Evolutionary conservation across 2,888 invertebrate genomes (phyloP).

Genomic region (Priocnemis perturbator): DNA sequence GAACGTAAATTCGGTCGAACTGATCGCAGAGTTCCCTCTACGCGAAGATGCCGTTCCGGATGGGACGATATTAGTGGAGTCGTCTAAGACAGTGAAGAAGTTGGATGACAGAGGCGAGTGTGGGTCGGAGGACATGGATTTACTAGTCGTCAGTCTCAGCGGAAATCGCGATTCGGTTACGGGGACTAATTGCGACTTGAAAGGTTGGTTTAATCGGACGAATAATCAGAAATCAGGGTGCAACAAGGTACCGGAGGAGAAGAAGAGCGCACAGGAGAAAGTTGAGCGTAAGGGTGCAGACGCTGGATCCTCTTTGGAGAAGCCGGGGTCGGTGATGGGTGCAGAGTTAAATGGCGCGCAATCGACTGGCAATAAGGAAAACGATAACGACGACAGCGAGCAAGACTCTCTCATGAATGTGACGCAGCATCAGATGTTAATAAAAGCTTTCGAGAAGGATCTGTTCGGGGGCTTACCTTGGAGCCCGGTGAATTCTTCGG

Average conservation of each 20-base stretch:
- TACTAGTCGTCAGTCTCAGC: no score
- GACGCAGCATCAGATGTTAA: slow-evolving; percentile 53
- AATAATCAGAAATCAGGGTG: slow-evolving; percentile 29
- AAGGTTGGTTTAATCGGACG: no score
- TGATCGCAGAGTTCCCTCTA: not conserved
- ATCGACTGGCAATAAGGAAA: not conserved
- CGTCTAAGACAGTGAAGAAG: no score
- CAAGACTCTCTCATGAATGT: slow-evolving; percentile 55
- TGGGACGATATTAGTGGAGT: no score
- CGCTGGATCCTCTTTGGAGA: not conserved
- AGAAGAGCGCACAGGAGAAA: no score
- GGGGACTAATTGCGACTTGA: no score
- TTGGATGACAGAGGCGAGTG: no score
- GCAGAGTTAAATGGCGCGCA: not conserved
- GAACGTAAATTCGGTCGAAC: slow-evolving; percentile 26
- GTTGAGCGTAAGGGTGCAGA: not conserved
- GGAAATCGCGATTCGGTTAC: no score
- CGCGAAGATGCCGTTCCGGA: not conserved
- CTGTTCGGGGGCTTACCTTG: slow-evolving; percentile 46
- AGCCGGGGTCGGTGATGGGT: not conserved
- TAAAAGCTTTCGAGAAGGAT: slow-evolving; percentile 59
- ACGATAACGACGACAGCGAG: slow-evolving; percentile 14
- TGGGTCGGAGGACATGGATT: no score
- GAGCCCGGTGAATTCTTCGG: not conserved
- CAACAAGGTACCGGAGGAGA: not conserved